Base-by-base conservation (phyloP, 2,113 vertebrate genomes). In the Dermatemys mawii region DNA sequence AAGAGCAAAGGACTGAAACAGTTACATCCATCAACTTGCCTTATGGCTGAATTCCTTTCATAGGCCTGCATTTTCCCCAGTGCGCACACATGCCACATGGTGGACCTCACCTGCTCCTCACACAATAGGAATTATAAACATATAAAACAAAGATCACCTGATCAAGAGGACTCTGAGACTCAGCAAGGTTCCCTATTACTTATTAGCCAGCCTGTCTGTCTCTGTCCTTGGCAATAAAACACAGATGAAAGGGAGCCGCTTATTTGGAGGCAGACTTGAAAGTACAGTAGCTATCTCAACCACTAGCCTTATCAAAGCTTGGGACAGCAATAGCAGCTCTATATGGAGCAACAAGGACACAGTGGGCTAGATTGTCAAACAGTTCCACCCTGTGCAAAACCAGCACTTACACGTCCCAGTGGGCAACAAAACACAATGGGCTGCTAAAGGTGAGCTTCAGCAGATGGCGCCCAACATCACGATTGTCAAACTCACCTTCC, bases 151-250 rank as follows among this genome's bases (percentile, higher is more conserved):
- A 29, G 94, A 81, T 83, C 87, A 95, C 93, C 90, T 81, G 86
- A 94, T 96, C 97, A 96, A 96, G 97, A 96, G 96, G 93, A 96
- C 92, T 96, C 95, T 97, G 97, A 95, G 96, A 96, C 95, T 98
- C 97, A 97, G 98, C 97, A 98, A 97, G 98, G 98, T 96, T 95
- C 96, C 93, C 97, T 98, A 99, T 99, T 99, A 99, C 98, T 99
- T 98, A 99, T 99, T 99, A 99, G 98, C 98, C 97, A 98, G 98
- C 80, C 84, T 83, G 55, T 90, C 98, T 98, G 98, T 98, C 86
- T 82, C 98, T 98, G 99, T 98, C 99, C 98, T 99, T 99, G 98
- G 98, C 98, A 98, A 98, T 98, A 98, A 98, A 98, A 98, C 96
- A 97, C 98, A 99, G 98, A 99, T 99, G 97, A 99, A 99, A 99